phyloP scores from a whole-genome alignment of 2,113 vertebrate genomes.

The Heterochromis multidens region DNA sequence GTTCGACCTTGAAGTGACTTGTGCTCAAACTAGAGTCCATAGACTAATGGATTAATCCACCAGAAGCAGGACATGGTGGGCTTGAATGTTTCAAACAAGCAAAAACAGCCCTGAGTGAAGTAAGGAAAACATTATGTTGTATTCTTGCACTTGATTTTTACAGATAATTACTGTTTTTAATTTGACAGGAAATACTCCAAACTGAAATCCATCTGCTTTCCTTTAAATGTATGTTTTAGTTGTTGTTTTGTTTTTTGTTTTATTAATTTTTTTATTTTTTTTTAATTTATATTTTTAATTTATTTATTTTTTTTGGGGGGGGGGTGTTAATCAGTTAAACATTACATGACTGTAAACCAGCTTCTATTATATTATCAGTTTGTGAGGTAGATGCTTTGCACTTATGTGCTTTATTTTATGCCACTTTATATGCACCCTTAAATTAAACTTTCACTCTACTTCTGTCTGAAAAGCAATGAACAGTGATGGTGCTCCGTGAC shows the following conservation, averaged over 20 bases:
- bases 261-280: background rate
- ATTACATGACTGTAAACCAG: background rate
- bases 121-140: background rate
- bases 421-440: background rate
- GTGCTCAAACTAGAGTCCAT: background rate
- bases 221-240: background rate
- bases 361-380: background rate
- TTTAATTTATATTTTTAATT: too few relatives aligned
- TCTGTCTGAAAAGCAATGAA: background rate
- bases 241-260: background rate
- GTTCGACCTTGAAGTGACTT: background rate
- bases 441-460: background rate
- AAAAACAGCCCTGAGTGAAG: background rate
- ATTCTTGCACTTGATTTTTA: background rate
- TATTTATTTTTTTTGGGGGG: background rate
- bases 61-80: background rate
- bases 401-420: background rate
- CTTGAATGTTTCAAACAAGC: background rate
- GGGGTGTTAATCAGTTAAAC: background rate
- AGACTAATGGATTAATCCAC: background rate
- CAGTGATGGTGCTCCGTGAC: too few relatives aligned
- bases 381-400: background rate
- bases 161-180: background rate
- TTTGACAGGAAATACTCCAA: background rate
- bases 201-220: background rate